Base-by-base conservation (phyloP, 2,797 vertebrate genomes). In the Etheostoma nigrum region DNA sequence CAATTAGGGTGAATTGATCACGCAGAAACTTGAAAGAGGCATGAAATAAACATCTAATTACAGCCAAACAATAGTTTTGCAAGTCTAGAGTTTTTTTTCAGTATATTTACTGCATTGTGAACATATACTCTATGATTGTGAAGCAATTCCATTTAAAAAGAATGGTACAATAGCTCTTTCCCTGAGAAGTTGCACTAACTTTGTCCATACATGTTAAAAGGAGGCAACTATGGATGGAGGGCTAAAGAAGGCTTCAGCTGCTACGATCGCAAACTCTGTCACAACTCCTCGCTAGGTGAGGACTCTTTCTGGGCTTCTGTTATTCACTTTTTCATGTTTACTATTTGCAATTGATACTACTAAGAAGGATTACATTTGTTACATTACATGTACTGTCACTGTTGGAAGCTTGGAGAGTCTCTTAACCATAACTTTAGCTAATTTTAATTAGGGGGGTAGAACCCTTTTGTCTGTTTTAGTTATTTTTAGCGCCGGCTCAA, bases 181-280 rank as follows among this genome's bases (percentile, higher is more conserved):
- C 1, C 16, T 55, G 14, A 36, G 12, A 51, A 30, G 16, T 47
- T 76, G 49, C n/a, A 54, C 49, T 76, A 59, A 83, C 64, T 54
- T 21, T 74, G 53, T 82, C 23, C 14, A 25, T 53, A 6, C 36
- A 4, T 66, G 14, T 82, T 91, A 78, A 79, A 82, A 88, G 96
- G 96, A 3, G 96, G 95, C 2, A 96, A 96, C 91, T 96, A 96
- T 14, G 96, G 96, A 69, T 96, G 96, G 96, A 94, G 96, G 54
- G 96, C 96, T 6, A 96, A 95, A 73, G 96, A 96, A 74, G 96
- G 96, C 13, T 96, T 96, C 88, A 96, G 95, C 72, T 96, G 96
- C 89, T 96, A 96, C 5, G 96, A 96, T 78, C 94, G 90, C n/a
- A 95, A 94, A 73, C 92, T 96, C 9, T 96, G 96, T 78, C 84